Evolutionary conservation across 2,888 invertebrate genomes (phyloP), one percentile per base, ranked within the genome.

Genomic region (Masnerella sp.): DNA sequence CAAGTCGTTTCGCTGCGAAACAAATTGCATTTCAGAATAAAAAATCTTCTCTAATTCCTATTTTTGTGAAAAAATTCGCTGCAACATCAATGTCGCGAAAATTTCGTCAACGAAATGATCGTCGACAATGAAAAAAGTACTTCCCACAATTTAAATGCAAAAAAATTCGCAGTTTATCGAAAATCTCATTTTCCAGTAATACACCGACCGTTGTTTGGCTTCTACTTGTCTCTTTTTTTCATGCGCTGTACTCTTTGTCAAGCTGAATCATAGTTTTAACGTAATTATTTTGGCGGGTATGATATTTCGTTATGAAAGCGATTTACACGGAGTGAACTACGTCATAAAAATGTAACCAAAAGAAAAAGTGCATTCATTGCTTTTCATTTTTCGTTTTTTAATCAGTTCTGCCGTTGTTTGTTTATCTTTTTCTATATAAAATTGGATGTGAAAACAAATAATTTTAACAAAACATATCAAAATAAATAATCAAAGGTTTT

Each of bases 241-340:
- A 22, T 15, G n/a, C n/a, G n/a, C n/a, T n/a, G n/a, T 52, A 12
- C 36, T 36, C 11, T 11, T 36, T 38, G 38, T 36, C 38, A 38
- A 12, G 18, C 22, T 15, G 38, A 52, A 52, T 38, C 25, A 52
- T 52, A 52, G 38, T 52, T 52, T 52, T 52, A 52, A 52, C 25
- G 38, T 15, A 38, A 52, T 52, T 40, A 52, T 52, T 52, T 52
- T 11, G 17, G 38, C 38, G 38, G 52, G n/a, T n/a, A 52, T 52
- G 38, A 40, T 25, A 40, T 52, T 52, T 52, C 38, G 52, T 52
- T 52, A 40, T 40, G 40, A 52, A 52, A 38, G 52, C 52, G 28
- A 28, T 52, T 52, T 52, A 38, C 38, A 25, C 25, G n/a, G 11
- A 52, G 17, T 15, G 38, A 38, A 52, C 15, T 52, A 40, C 17